Conservation (phyloP, 1,140 invertebrate species). For the Battus philenor region DNA sequence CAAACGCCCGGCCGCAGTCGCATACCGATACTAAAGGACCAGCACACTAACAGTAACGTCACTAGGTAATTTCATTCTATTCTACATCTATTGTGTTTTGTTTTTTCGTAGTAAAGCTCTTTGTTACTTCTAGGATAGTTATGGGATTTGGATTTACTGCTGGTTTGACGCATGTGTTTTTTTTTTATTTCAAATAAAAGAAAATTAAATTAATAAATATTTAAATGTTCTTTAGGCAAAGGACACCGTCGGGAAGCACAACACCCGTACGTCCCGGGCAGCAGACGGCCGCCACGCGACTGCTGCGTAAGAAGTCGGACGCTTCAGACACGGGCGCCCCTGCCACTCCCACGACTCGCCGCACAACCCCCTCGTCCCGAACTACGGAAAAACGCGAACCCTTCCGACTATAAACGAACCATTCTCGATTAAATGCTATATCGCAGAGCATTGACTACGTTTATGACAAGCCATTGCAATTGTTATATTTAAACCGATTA, state of each 20-base stretch:
- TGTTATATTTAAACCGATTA: constrained; percentile 6
- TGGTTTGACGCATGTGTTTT: constrained; percentile 28
- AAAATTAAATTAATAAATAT: constrained; percentile 17
- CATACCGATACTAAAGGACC: constrained; percentile 67
- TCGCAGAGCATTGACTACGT: too few species aligned
- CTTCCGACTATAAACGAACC: constrained; percentile 66
- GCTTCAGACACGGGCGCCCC: constrained; percentile 76
- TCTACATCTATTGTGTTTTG: constrained; percentile 7
- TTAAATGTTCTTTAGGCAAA: constrained; percentile 72
- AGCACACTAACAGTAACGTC: constrained; percentile 63
- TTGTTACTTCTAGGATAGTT: constrained; percentile 21
- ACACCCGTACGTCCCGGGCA: constrained; percentile 80
- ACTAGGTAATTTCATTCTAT: constrained; percentile 58
- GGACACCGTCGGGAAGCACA: constrained; percentile 82
- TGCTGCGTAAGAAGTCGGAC: constrained; percentile 81
- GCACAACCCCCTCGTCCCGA: constrained; percentile 51
- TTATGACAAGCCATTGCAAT: too few species aligned
- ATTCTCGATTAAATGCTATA: not conserved
- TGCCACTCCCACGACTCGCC: constrained; percentile 54
- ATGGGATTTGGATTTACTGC: constrained; percentile 12
- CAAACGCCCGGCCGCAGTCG: constrained; percentile 65
- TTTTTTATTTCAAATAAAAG: too few species aligned
- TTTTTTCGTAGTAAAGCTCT: constrained; percentile 4
- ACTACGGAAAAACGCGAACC: constrained; percentile 72
- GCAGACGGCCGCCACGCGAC: constrained; percentile 77